Base-by-base conservation (phyloP, 1,140 invertebrate genomes). In the Araneus ventricosus region DNA sequence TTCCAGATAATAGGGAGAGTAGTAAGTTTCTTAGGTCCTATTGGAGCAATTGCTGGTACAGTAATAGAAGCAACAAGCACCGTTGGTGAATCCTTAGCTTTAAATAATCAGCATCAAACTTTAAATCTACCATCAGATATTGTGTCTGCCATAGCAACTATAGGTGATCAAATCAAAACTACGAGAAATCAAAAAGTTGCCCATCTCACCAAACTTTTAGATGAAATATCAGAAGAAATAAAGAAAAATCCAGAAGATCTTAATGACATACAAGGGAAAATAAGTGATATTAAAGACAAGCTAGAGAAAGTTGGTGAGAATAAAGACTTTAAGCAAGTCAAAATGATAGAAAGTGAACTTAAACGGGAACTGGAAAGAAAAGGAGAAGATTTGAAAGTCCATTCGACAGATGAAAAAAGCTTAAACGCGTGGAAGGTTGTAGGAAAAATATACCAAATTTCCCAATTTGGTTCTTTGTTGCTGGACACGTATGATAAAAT, bases 181-280 rank as follows among this genome's bases (percentile, higher is more conserved):
- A 30, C 41, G 22, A 14, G 8, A 88, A 52, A 39, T 14, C 37
- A 30, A n/a, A 88, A 88, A 70, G 17, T 88, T 6, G 22, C 2
- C 3, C 17, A 59, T 3, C 59, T 88, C 22, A 24, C n/a, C 6
- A n/a, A 88, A 52, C 8, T 88, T 5, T 7, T 88, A 3, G 37
- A 67, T 27, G 37, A 88, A 10, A 6, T 39, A 27, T 41, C 37
- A 17, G 22, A 41, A 1, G 87, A 70, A 70, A 70, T 41, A 41
- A 30, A 39, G 8, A 27, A 70, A n/a, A 41, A 88, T 52, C 87
- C 87, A 14, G 87, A 88, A 45, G 41, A 30, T 45, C 39, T 88
- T 20, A 22, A 24, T 27, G 27, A 67, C 39, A 34, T 41, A 7
- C 10, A 61, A 45, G 34, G 2, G 7, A 88, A 45, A 20, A 45